Percentiles rank a stretch among this genome's conserved stretches.
phyloP scores from a whole-genome alignment of 2,113 vertebrate genomes.

The Misgurnus mizolepis region DNA sequence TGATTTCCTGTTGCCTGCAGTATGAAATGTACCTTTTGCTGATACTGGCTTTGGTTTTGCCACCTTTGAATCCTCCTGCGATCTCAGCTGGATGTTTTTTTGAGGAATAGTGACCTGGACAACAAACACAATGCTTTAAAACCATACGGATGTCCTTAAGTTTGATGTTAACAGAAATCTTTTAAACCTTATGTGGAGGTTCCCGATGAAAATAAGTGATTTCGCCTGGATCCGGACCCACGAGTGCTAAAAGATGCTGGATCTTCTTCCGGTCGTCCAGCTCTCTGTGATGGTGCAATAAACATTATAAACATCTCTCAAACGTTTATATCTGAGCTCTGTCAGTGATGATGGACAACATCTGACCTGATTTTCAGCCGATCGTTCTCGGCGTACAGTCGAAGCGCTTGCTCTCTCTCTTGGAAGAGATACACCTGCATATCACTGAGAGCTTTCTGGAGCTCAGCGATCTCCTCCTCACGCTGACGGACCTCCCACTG shows the following conservation, averaged over 20 bases:
- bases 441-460: conserved; percentile 92
- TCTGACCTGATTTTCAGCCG: conserved; percentile 90
- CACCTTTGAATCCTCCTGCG: conserved; percentile 62
- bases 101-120: conserved; percentile 84
- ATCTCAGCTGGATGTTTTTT: conserved; percentile 64
- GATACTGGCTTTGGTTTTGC: conserved; percentile 60
- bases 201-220: conserved; percentile 92
- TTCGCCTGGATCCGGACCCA: conserved; percentile 83
- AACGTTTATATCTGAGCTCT: background rate
- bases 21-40: conserved; percentile 66
- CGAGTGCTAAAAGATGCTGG: conserved; percentile 86
- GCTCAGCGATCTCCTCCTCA: conserved; percentile 85
- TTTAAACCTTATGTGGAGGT: conserved; percentile 86
- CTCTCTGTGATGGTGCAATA: conserved; percentile 75
- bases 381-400: conserved; percentile 94
- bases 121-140: background rate
- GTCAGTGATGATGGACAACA: background rate
- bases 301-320: conserved; percentile 18
- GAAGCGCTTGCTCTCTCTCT: conserved; percentile 88
- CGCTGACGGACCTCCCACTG: conserved; percentile 84
- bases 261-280: conserved; percentile 93
- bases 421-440: conserved; percentile 95
- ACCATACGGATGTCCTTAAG: too few species aligned
- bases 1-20: conserved; percentile 56
- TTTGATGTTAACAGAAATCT: too few species aligned